Percentiles rank a stretch among this genome's conserved stretches.
Evolutionary conservation across 2,888 invertebrate genomes (phyloP).

Genomic region (Bombyx huttoni): DNA sequence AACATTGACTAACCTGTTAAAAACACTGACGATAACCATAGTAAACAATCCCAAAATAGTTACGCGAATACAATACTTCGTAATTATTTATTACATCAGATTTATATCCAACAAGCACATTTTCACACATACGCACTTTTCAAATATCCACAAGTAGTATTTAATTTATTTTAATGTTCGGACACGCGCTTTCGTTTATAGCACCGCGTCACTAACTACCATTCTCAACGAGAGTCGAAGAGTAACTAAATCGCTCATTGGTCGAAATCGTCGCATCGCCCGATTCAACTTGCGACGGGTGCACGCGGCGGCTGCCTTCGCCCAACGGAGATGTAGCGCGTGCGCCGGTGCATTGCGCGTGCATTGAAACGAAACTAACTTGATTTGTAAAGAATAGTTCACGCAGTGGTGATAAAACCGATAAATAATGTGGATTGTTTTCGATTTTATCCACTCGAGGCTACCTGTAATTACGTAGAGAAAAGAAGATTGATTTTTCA

Average conservation of each 20-base stretch:
- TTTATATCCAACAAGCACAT: constrained; percentile 41
- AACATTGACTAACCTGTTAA: constrained; percentile 55
- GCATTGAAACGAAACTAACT: constrained; percentile 2
- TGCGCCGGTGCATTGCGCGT: constrained; percentile 22
- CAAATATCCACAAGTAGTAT: constrained; percentile 25
- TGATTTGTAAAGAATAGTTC: background rate
- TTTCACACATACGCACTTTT: constrained; percentile 51
- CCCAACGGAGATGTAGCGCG: constrained; percentile 36
- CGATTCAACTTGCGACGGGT: constrained; percentile 9
- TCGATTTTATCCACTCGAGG: background rate
- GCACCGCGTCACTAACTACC: constrained; percentile 28
- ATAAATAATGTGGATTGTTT: constrained; percentile 2
- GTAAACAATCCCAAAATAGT: constrained; percentile 53
- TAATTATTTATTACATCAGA: constrained; percentile 34
- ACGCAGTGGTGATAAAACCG: background rate
- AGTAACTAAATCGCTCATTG: constrained; percentile 44
- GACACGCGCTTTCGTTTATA: constrained; percentile 28
- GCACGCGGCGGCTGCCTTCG: constrained; percentile 6
- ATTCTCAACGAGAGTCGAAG: constrained; percentile 25
- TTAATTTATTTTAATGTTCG: constrained; percentile 21
- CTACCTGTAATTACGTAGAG: background rate
- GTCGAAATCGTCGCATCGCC: constrained; percentile 19
- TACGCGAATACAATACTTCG: constrained; percentile 19
- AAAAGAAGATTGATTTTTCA: too few species aligned
- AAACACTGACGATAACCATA: constrained; percentile 69